These are phyloP conservation scores for Sigmodon hispidus DNA, from an alignment of 2,113 vertebrate species.

Conservation along the genomic window DNA sequence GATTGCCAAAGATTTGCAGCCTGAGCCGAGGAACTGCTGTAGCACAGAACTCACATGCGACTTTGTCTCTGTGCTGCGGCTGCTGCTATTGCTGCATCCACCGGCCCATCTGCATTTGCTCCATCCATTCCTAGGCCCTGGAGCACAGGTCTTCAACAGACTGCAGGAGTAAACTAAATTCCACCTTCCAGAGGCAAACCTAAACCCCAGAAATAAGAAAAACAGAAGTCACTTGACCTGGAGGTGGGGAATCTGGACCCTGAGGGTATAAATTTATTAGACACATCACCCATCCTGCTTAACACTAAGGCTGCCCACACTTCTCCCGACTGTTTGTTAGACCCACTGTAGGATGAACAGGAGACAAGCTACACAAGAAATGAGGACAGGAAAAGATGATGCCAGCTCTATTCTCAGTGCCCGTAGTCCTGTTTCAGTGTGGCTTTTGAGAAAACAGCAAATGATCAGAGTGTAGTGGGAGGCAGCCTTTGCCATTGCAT, in stretches of 20 bases:
- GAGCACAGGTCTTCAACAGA: not conserved
- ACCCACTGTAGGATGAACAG: not conserved
- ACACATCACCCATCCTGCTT: fast-evolving
- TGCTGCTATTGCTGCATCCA: not conserved
- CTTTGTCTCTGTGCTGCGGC: not conserved
- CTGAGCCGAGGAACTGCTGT: not conserved
- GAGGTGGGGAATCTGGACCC: not conserved
- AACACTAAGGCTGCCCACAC: not conserved
- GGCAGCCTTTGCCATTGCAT: not conserved
- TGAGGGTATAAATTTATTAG: fast-evolving
- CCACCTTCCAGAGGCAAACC: not conserved
- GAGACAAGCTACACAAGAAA: not conserved
- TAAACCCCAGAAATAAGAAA: not conserved
- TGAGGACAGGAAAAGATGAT: not conserved
- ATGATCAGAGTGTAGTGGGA: not conserved
- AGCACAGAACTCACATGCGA: not conserved
- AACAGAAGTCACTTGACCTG: not conserved
- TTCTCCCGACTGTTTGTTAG: not conserved
- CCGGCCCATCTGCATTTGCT: not conserved
- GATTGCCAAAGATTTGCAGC: constrained; percentile 62
- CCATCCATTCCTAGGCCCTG: not conserved
- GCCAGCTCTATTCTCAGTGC: not conserved
- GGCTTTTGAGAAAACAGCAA: not conserved
- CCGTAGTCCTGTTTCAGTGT: no score
- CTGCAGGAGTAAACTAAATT: not conserved